Evolutionary conservation across 1,140 invertebrate genomes (phyloP), one percentile per base, ranked within the genome.

Genomic region (Archivesica marissinica): DNA sequence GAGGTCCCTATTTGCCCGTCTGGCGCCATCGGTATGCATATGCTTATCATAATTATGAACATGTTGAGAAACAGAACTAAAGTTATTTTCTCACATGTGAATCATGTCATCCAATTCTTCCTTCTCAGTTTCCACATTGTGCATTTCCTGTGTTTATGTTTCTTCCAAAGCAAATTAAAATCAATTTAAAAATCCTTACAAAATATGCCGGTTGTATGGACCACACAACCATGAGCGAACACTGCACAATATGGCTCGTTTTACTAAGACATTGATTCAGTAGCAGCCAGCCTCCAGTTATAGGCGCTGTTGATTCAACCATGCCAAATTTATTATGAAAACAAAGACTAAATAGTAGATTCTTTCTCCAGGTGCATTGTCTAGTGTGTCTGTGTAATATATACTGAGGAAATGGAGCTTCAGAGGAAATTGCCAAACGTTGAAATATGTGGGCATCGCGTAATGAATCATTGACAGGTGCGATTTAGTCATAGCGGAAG

Each of bases 271-370:
- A 72, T 28, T 44, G 39, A 33, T 72, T 72, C 20, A 44, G 50
- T 72, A 72, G 28, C 68, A 72, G 41, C 23, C 50, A 72, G 44
- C 68, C 68, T 50, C 68, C 68, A 33, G 68, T 72, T 47, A 72
- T 72, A 72, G 68, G 15, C 2, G 17, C 28, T 76, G 59, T 78
- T 78, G 76, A 56, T 78, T 64, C 76, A 78, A 78, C 59, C 50
- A 44, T 39, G 76, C 76, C 76, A 78, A 78, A 64, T 64, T 78
- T 78, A 78, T 78, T 78, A 78, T 78, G 76, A 78, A 78, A 78
- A 78, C 66, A 78, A 78, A 78, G 76, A 78, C 76, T 78, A 78
- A 78, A 78, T 78, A 78, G 38, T 64, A 44, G 54, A 61, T 64
- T 61, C 76, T 64, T 64, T 64, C 33, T 30, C 25, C 76, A 78